A percentile compares a stretch with the other conserved stretches of the same genome.
Conservation (phyloP, 2,888 invertebrate species). For the Archips xylosteana region DNA sequence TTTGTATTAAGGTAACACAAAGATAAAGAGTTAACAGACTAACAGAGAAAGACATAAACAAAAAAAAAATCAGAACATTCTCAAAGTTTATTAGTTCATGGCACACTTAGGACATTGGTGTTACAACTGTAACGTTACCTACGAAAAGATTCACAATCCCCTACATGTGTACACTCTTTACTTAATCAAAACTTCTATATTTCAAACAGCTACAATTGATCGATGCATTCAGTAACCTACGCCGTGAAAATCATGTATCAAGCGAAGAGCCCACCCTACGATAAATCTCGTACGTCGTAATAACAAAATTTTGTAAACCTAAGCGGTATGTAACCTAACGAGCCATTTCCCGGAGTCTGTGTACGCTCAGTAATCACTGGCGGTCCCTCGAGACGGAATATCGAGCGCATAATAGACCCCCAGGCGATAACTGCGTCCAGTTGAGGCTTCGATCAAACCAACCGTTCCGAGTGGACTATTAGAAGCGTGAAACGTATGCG, state of each 20-base stretch:
- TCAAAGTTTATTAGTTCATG: no score
- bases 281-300: slow-evolving; percentile 7
- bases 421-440: slow-evolving; percentile 43
- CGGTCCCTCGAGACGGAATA: slow-evolving; percentile 40
- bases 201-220: background rate
- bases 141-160: background rate
- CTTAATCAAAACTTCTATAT: background rate
- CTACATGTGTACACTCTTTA: no score
- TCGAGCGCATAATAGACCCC: slow-evolving; percentile 46
- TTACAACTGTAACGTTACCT: no score
- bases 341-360: slow-evolving; percentile 34
- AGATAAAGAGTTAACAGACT: no score
- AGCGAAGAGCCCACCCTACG: background rate
- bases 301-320: slow-evolving; percentile 22
- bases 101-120: no score
- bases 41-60: no score
- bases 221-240: background rate
- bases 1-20: no score
- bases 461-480: slow-evolving; percentile 40
- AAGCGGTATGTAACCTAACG: slow-evolving; percentile 27
- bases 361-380: slow-evolving; percentile 43
- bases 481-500: slow-evolving; percentile 35
- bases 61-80: no score
- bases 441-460: slow-evolving; percentile 44
- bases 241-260: background rate